These are phyloP conservation scores for Leptopilina boulardi DNA, from an alignment of 1,140 invertebrate genomes.

Conservation along the genomic window DNA sequence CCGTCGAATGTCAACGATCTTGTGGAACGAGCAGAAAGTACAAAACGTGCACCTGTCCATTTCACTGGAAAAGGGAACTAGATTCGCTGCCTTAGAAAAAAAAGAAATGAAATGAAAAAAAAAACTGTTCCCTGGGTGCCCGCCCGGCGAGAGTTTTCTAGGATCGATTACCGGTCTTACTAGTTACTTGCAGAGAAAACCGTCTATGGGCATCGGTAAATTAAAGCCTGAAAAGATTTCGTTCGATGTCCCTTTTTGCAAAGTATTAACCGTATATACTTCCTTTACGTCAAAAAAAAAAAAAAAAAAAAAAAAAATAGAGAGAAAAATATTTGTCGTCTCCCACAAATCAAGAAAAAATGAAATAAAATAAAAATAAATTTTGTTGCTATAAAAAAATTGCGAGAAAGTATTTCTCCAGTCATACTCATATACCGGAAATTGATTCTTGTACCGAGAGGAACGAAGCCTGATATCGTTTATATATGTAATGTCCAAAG, in stretches of 20 bases:
- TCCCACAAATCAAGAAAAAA: not conserved
- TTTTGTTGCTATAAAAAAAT: too few species aligned
- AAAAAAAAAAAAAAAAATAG: too few species aligned
- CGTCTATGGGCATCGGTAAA: slow-evolving; percentile 28
- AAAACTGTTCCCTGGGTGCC: slow-evolving; percentile 18
- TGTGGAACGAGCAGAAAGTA: slow-evolving; percentile 31
- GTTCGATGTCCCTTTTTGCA: slow-evolving; percentile 24
- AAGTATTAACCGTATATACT: not conserved
- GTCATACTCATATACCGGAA: not conserved
- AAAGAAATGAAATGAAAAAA: not conserved
- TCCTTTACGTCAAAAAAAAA: not conserved
- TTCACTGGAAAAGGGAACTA: slow-evolving; percentile 32
- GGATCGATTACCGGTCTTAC: slow-evolving; percentile 32
- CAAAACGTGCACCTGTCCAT: slow-evolving; percentile 33
- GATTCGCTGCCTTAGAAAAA: slow-evolving; percentile 5
- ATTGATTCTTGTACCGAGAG: slow-evolving; percentile 13
- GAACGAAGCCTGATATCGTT: not conserved
- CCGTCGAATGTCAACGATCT: slow-evolving; percentile 27
- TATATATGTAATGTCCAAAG: not conserved
- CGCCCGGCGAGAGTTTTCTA: slow-evolving; percentile 33
- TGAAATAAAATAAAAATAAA: too few species aligned
- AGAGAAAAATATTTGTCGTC: too few species aligned
- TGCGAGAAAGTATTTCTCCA: not conserved
- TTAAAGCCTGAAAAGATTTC: slow-evolving; percentile 27
- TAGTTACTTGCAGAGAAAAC: slow-evolving; percentile 13